phyloP scores from a whole-genome alignment of 2,113 vertebrate genomes.

The Jaculus jaculus region DNA sequence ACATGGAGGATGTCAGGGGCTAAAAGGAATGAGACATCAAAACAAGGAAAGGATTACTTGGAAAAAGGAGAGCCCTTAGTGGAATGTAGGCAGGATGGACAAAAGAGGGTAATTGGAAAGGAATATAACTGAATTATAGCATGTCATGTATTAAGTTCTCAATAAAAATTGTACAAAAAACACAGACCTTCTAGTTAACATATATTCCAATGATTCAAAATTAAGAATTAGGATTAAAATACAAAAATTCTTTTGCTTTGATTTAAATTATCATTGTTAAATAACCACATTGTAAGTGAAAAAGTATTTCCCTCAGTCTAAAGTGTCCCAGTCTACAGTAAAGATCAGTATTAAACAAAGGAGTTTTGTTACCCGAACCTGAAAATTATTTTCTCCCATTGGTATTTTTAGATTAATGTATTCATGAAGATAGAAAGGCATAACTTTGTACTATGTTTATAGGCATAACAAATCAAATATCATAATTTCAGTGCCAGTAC shows the following conservation, averaged over 20 bases:
- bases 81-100: not conserved
- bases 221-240: constrained; percentile 3
- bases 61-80: too few relatives aligned
- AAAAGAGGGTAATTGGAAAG: not conserved
- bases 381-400: constrained; percentile 30
- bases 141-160: too few relatives aligned
- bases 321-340: constrained; percentile 1
- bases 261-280: constrained; percentile 32
- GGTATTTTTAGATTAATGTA: constrained; percentile 25
- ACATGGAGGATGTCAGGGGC: too few relatives aligned
- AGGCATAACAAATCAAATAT: constrained; percentile 29
- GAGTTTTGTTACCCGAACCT: constrained; percentile 7
- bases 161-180: too few relatives aligned
- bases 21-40: too few relatives aligned
- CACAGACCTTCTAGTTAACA: not conserved
- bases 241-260: constrained; percentile 20
- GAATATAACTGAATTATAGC: too few relatives aligned
- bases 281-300: not conserved
- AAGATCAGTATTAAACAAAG: not conserved
- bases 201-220: constrained; percentile 32
- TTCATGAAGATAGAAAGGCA: not conserved
- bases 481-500: not conserved
- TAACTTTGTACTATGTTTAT: not conserved
- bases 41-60: too few relatives aligned
- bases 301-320: not conserved